Conservation (phyloP, 2,113 vertebrate genomes). For the Alexandromys fortis region DNA sequence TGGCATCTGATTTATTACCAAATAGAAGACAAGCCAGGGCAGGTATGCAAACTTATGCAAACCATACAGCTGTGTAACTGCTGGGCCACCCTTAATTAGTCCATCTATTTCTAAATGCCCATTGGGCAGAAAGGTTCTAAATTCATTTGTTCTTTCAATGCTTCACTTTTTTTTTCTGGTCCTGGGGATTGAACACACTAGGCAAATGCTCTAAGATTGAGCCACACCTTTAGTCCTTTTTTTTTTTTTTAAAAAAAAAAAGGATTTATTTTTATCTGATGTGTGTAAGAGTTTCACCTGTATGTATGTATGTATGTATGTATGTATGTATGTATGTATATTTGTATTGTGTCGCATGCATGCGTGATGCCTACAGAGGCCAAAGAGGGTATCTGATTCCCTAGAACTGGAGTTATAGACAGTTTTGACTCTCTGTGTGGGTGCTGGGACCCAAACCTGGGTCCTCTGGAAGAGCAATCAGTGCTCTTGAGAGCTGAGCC, state of each 20-base stretch:
- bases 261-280: background rate
- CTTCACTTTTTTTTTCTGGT: background rate
- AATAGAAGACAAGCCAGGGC: background rate
- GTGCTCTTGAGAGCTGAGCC: background rate
- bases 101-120: background rate
- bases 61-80: background rate
- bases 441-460: background rate
- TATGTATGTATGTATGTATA: no score
- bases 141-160: background rate
- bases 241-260: no score
- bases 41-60: background rate
- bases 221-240: background rate
- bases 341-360: background rate
- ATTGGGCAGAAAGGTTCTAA: background rate
- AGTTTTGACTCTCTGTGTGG: background rate
- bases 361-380: background rate
- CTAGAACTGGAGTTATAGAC: background rate
- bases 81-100: background rate
- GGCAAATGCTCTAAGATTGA: background rate
- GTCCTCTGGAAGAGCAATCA: background rate
- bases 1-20: slow-evolving; percentile 19
- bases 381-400: background rate
- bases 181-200: background rate
- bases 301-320: background rate
- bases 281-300: background rate